A percentile compares a stretch with the other conserved stretches of the same genome.
These are phyloP conservation scores for Andrena chrysosceles DNA, from an alignment of 2,888 invertebrate species.

Conservation along the genomic window DNA sequence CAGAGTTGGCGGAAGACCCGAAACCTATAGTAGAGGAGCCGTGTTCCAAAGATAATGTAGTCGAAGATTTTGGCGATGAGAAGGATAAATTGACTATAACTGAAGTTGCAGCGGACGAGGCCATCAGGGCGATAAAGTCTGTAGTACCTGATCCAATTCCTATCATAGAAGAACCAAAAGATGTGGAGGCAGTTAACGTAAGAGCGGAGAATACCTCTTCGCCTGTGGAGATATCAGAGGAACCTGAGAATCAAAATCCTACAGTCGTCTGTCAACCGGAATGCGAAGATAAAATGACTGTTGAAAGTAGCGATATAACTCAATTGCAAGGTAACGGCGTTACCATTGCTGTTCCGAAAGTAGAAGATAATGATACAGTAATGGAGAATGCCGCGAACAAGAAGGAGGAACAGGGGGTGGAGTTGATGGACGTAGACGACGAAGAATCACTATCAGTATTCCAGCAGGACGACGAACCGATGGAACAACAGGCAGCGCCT, in stretches of 20 bases:
- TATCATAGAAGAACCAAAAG: slow-evolving; percentile 79
- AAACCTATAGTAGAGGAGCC: slow-evolving; percentile 68
- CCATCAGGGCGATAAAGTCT: slow-evolving; percentile 67
- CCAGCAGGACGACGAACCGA: slow-evolving; percentile 81
- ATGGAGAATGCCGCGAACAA: slow-evolving; percentile 59
- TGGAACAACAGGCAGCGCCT: slow-evolving; percentile 81
- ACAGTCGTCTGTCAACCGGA: slow-evolving; percentile 24
- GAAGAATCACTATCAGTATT: slow-evolving; percentile 74
- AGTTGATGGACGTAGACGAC: slow-evolving; percentile 82
- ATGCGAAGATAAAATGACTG: slow-evolving; percentile 41
- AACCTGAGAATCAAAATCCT: slow-evolving; percentile 38
- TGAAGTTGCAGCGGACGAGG: slow-evolving; percentile 78
- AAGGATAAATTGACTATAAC: slow-evolving; percentile 71
- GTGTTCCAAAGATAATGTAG: slow-evolving; percentile 43
- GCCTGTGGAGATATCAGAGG: slow-evolving; percentile 68
- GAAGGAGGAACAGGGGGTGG: slow-evolving; percentile 64
- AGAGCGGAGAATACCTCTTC: slow-evolving; percentile 66
- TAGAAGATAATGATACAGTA: slow-evolving; percentile 50
- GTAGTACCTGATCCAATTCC: slow-evolving; percentile 79
- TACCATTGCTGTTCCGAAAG: slow-evolving; percentile 40
- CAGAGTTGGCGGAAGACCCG: slow-evolving; percentile 36
- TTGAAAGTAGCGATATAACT: slow-evolving; percentile 31
- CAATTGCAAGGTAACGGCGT: slow-evolving; percentile 51
- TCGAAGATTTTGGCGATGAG: slow-evolving; percentile 49
- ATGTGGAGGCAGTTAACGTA: slow-evolving; percentile 56